Evolutionary conservation across 2,888 invertebrate species (phyloP).

Genomic region (Pantelozetes paolii): DNA sequence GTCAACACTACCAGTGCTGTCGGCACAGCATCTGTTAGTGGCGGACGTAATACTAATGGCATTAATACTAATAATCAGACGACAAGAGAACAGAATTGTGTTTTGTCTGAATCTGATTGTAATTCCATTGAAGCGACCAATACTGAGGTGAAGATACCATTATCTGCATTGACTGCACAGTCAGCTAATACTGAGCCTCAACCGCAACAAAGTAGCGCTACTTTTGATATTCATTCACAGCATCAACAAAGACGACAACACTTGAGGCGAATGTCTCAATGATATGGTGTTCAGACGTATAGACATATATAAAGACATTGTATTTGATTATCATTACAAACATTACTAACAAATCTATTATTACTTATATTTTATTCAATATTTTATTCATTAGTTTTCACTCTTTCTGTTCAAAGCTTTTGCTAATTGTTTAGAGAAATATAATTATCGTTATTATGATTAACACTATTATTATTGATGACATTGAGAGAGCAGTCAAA

Average conservation of each 20-base stretch:
- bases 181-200: neutral
- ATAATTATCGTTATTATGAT: too few relatives aligned
- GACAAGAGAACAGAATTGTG: slow-evolving; percentile 9
- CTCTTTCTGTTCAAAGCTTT: too few relatives aligned
- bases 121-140: neutral
- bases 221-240: slow-evolving; percentile 24
- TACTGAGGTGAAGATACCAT: slow-evolving; percentile 36
- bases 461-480: too few relatives aligned
- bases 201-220: slow-evolving; percentile 28
- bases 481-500: too few relatives aligned
- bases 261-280: slow-evolving; percentile 32
- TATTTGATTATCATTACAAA: neutral
- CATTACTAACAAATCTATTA: neutral
- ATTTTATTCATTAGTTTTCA: too few relatives aligned
- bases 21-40: slow-evolving; percentile 17
- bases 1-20: neutral
- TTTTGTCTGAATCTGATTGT: slow-evolving; percentile 16
- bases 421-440: too few relatives aligned
- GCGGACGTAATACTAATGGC: slow-evolving; percentile 25
- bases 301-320: too few relatives aligned
- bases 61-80: slow-evolving; percentile 29
- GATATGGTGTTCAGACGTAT: neutral
- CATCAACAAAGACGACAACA: neutral
- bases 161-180: slow-evolving; percentile 7
- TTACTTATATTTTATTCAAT: neutral